Evolutionary conservation across 2,797 vertebrate genomes (phyloP), one percentile per base, ranked within the genome.

Genomic region (Phoeniculus purpureus): DNA sequence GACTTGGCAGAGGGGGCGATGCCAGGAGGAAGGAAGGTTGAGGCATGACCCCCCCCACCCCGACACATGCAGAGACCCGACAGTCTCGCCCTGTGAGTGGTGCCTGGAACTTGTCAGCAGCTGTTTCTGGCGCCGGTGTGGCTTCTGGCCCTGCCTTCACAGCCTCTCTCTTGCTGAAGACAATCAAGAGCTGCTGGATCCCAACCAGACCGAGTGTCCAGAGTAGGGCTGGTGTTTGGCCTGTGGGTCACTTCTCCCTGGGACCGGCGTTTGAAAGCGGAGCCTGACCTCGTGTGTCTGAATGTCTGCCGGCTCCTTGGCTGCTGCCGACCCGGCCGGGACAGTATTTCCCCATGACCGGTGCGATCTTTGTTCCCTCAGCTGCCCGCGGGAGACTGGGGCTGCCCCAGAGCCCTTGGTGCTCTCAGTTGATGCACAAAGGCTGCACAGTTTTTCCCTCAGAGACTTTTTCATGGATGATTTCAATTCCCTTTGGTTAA

Each of bases 41-140:
- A 37, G 37, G 9, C 37, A 47, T 20, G 45, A 47, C 20, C 17
- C 45, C 20, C 7, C 45, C 7, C 12, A 15, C 15, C 16, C 65
- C 48, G 48, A n/a, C 40, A 12, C 73, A 27, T 90, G 89, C 81
- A 25, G 67, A 70, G 90, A 89, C 82, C 75, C 70, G 74, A 81
- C 71, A 68, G 37, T 80, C 68, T 82, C 5, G 9, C n/a, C 87
- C 85, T 80, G 56, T 13, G 34, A 91, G 91, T 31, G 89, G 79
- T 85, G 71, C 95, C 96, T 93, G 93, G 79, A 79, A 72, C 59
- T 86, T 85, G 82, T 89, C 95, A 93, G 95, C 70, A 32, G 91
- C 95, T 85, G 78, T 76, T 90, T 89, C 86, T 88, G 97, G 97
- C 95, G 96, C 93, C 52, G 84, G 95, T 93, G 93, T 96, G 96